Evolutionary conservation across 2,888 invertebrate genomes (phyloP), one percentile per base, ranked within the genome.

Genomic region (Tyria jacobaeae): DNA sequence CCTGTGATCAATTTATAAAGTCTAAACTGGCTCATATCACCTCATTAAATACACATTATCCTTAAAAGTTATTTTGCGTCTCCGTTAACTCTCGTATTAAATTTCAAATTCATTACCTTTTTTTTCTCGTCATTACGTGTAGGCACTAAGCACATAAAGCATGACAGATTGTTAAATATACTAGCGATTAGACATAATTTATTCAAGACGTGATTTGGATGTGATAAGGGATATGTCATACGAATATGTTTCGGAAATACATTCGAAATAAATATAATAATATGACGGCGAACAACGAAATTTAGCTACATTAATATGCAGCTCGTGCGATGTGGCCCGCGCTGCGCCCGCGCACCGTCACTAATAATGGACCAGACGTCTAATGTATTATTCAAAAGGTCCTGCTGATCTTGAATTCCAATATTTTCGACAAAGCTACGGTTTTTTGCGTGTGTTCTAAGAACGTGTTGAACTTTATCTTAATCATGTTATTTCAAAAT

Each of bases 371-470:
- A 79, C 86, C 85, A 82, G 81, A 78, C 82, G 66, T 71, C 84
- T 85, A 74, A 92, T 93, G 82, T 83, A 92, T 93, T 88, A 93
- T 93, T 89, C 92, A 93, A 84, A 75, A 78, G 76, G 79, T 84
- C 85, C 85, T 78, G 77, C 73, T 84, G 84, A 86, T 89, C 84
- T 84, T 79, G 70, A 85, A 88, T 85, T 82, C 74, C 70, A 71
- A 82, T 79, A 82, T 84, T 87, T 87, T 89, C 78, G 80, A 79
- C 83, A 78, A 82, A 83, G 75, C 71, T 62, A 64, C 66, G 59
- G 60, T 37, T 68, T n/a, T 62, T 66, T 60, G 63, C 41, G 34
- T 63, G 60, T 63, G 50, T 74, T 73, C 74, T 64, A 58, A 48
- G 71, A 70, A 78, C 62, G 58, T 62, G 54, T 61, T 57, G 24